Evolutionary conservation across 1,140 invertebrate genomes (phyloP).

Genomic region (Belonocnema kinseyi): DNA sequence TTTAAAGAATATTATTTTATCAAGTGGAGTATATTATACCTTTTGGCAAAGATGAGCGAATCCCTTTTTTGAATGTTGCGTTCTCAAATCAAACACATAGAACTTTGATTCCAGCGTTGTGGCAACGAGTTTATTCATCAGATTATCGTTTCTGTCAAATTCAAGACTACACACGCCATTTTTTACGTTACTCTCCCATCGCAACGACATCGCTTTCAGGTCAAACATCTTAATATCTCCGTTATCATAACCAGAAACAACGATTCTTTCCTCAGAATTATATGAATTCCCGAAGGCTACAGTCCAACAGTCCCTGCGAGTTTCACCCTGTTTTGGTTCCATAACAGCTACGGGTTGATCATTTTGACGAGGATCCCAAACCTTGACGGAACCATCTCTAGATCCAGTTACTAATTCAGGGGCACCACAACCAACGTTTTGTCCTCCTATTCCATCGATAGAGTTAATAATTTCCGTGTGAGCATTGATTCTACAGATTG

Average conservation of each 20-base stretch:
- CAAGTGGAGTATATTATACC: conserved; percentile 64
- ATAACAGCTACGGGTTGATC: conserved; percentile 92
- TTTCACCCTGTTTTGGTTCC: conserved; percentile 82
- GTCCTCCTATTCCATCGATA: conserved; percentile 95
- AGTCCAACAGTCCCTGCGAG: conserved; percentile 88
- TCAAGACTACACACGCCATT: conserved; percentile 95
- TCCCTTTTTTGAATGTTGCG: conserved; percentile 91
- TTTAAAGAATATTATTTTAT: too few relatives aligned
- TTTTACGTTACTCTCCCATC: conserved; percentile 95
- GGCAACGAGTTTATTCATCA: conserved; percentile 96
- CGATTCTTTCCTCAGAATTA: conserved; percentile 88
- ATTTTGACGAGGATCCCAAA: conserved; percentile 96
- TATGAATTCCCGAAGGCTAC: conserved; percentile 93
- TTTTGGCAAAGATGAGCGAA: conserved; percentile 88
- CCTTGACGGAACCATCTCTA: conserved; percentile 94
- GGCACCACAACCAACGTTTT: conserved; percentile 88
- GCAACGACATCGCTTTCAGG: conserved; percentile 87
- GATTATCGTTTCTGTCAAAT: conserved; percentile 95
- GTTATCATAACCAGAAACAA: conserved; percentile 96
- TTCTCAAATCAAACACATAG: conserved; percentile 91
- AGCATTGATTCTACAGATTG: conserved; percentile 88
- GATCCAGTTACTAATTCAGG: conserved; percentile 96
- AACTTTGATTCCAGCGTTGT: conserved; percentile 96
- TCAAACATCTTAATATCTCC: conserved; percentile 98
- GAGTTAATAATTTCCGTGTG: conserved; percentile 94